Base-by-base conservation (phyloP, 2,113 vertebrate species). In the Sigmodon hispidus region DNA sequence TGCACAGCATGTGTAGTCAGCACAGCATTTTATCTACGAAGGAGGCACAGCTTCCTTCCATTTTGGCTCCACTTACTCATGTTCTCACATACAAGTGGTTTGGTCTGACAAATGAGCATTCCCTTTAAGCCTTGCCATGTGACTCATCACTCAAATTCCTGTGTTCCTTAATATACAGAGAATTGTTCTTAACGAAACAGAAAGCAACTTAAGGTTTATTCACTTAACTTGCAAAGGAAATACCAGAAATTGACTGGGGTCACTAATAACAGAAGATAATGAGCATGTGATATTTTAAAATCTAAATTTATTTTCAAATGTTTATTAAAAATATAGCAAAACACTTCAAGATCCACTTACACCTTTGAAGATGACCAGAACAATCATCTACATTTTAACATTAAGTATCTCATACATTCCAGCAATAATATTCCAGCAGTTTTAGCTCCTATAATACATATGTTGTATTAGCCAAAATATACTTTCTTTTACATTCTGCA, bases 251-350 rank as follows among this genome's bases (percentile, higher is more conserved):
- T 61, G 63, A 89, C 4, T 40, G 43, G 7, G 26, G 31, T 96
- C 24, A 5, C 29, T 76, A 95, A 77, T 70, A 84, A 95, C 67
- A 57, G 76, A 95, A 95, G 94, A 57, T 52, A 75, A 76, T 57
- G 88, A 86, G 19, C 34, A 50, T 50, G 8, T 84, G 24, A 59
- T 43, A 85, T 11, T 97, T 93, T 89, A 36, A 48, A 75, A 22
- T 17, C 61, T 36, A 92, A 48, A 31, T 90, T 91, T 77, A 92
- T 94, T 97, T 97, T 91, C n/a, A 97, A 95, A 15, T 80, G 3
- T 92, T 97, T 95, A 94, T 93, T 93, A 94, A 88, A 80, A 57
- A 81, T 57, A 63, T 77, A 87, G 65, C 0, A 94, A 89, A 93
- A 94, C 24, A 93, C 73, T 92, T 95, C 13, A 70, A 90, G 87